These are phyloP conservation scores for Spheniscus humboldti DNA, from an alignment of 2,797 vertebrate genomes.

Conservation along the genomic window DNA sequence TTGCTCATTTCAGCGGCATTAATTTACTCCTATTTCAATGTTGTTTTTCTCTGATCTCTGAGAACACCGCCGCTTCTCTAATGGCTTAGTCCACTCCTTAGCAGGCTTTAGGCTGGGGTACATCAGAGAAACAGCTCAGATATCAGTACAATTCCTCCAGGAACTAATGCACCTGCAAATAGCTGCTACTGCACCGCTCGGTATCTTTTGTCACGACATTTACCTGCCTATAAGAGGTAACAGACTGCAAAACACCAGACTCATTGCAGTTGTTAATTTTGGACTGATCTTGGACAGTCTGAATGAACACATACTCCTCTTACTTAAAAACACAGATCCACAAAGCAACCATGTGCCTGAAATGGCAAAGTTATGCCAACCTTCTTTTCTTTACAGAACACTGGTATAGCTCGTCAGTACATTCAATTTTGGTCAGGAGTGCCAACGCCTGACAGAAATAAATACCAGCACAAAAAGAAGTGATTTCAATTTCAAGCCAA, in stretches of 20 bases:
- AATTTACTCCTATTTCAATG: not conserved
- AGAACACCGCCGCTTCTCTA: not conserved
- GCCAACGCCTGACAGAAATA: not conserved
- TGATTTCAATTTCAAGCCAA: not conserved
- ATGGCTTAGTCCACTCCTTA: not conserved
- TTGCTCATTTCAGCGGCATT: not conserved
- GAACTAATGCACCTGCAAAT: fast-evolving
- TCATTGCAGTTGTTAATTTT: not conserved
- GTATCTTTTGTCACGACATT: not conserved
- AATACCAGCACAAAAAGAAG: not conserved
- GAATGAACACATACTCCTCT: not conserved
- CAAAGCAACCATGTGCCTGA: not conserved
- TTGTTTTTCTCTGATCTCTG: not conserved
- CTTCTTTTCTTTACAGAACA: not conserved
- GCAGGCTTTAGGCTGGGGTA: not conserved
- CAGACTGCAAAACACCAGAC: not conserved
- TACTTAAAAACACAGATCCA: not conserved
- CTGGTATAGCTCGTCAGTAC: not conserved
- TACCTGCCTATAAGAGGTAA: not conserved
- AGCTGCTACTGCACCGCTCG: not conserved
- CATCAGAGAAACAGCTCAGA: not conserved
- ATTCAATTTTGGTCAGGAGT: not conserved
- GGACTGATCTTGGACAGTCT: not conserved
- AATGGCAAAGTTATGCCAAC: not conserved
- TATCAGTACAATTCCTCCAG: no score